A percentile compares a stretch with the other conserved stretches of the same genome.
These are phyloP conservation scores for Lasius platythorax DNA, from an alignment of 2,888 invertebrate genomes.

Conservation along the genomic window DNA sequence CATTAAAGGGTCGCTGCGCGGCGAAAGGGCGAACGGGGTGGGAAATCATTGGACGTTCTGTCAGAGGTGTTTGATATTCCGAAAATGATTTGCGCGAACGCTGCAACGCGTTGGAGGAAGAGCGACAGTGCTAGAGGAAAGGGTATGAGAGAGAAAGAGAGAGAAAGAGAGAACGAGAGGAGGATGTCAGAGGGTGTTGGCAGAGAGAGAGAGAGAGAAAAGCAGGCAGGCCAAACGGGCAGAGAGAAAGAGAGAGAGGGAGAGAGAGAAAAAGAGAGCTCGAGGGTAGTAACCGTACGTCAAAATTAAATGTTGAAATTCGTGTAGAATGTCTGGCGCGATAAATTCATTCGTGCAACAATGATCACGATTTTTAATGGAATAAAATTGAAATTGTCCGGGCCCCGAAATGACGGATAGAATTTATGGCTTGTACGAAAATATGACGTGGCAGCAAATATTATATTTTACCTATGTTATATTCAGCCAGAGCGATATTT, in stretches of 20 bases:
- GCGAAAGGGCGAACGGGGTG: constrained; percentile 41
- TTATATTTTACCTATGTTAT: constrained; percentile 39
- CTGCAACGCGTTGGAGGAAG: constrained; percentile 60
- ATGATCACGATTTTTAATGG: constrained; percentile 55
- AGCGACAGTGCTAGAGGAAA: constrained; percentile 60
- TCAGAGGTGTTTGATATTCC: constrained; percentile 69
- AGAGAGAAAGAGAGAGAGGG: neutral
- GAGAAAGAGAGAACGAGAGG: constrained; percentile 58
- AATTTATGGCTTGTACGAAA: constrained; percentile 51
- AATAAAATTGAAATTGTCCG: constrained; percentile 58
- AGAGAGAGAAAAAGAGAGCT: constrained; percentile 26
- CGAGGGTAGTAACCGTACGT: constrained; percentile 50
- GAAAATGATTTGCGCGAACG: constrained; percentile 64
- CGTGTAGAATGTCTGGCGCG: constrained; percentile 58
- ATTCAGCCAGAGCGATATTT: constrained; percentile 20
- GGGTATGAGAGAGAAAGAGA: constrained; percentile 52
- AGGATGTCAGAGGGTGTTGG: constrained; percentile 18
- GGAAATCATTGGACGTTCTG: constrained; percentile 62
- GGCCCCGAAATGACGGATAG: constrained; percentile 50
- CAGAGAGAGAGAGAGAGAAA: constrained; percentile 44
- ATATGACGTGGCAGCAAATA: constrained; percentile 39
- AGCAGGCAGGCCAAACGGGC: no score
- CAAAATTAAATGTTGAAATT: constrained; percentile 64
- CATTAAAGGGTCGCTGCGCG: constrained; percentile 38
- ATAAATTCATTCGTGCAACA: constrained; percentile 47